Evolutionary conservation across 1,140 invertebrate species (phyloP), one percentile per base, ranked within the genome.

Genomic region (Pemphigus obesinymphae): DNA sequence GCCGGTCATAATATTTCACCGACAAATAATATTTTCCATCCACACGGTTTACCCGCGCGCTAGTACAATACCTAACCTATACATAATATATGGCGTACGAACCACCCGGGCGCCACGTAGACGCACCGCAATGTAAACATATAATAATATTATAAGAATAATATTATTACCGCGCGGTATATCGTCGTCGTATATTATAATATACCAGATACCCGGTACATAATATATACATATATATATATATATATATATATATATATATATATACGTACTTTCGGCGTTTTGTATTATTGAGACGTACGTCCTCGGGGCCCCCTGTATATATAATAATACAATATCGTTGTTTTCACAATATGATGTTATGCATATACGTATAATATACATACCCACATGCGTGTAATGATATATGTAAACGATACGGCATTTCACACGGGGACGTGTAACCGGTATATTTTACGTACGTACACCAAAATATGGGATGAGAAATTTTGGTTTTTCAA

Each of bases 241-340:
- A 45, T 45, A 45, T 45, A 1, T 45, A 11, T 45, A 11, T 11
- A 13, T 13, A 13, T 40, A 8, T 40, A 8, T 40, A 8, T 40
- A 8, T 40, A 8, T 40, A 1, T 20, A 31, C 31, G 66, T n/a
- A 68, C 66, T 68, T 68, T 68, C n/a, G 37, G n/a, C n/a, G n/a
- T 68, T 72, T 58, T 20, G 15, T n/a, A n/a, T 72, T 72, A 72
- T 72, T 72, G 68, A 72, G 43, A 29, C 26, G 37, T 68, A 26
- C 37, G n/a, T 43, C 66, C 66, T 68, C 66, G 34, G 66, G 34
- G 20, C 37, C 10, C 2, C 34, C 17, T n/a, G n/a, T n/a, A n/a
- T n/a, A n/a, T n/a, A n/a, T n/a, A n/a, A n/a, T n/a, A n/a, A n/a
- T n/a, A n/a, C 43, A 45, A 45, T 45, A 45, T 45, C 3, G 3